These are phyloP conservation scores for Leptatherina wallacei DNA, from an alignment of 2,797 vertebrate genomes.

Conservation along the genomic window DNA sequence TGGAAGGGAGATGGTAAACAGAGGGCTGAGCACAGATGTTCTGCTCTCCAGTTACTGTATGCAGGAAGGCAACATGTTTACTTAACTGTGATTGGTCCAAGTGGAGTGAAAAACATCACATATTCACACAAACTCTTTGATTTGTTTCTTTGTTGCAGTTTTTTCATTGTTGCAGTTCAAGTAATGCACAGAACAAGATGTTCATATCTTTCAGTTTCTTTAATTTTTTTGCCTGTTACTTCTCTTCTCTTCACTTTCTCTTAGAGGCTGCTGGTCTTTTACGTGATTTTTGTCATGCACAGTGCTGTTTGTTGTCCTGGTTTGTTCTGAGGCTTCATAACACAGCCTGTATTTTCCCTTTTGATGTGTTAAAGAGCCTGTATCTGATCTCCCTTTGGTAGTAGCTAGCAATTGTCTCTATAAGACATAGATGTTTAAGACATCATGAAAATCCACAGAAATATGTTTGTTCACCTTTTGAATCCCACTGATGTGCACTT, in stretches of 20 bases:
- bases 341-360: constrained; percentile 39
- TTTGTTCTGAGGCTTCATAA: constrained; percentile 54
- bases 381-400: constrained; percentile 44
- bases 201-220: not conserved
- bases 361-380: constrained; percentile 65
- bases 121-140: constrained; percentile 1
- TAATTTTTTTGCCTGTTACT: not conserved
- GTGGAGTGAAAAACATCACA: constrained; percentile 57
- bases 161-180: constrained; percentile 1
- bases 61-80: constrained; percentile 78
- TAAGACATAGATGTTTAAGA: constrained; percentile 21
- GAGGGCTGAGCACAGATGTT: constrained; percentile 55
- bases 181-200: not conserved
- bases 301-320: constrained; percentile 31
- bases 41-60: constrained; percentile 45
- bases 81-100: constrained; percentile 65
- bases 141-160: constrained; percentile 25
- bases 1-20: constrained; percentile 63
- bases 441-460: not conserved
- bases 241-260: not conserved
- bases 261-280: constrained; percentile 24
- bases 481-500: constrained; percentile 9
- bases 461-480: constrained; percentile 11
- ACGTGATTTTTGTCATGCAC: constrained; percentile 15
- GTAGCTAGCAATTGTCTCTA: constrained; percentile 39